Percentiles rank a stretch among this genome's conserved stretches.
Evolutionary conservation across 2,797 vertebrate species (phyloP).

Genomic region (Pangasius larnaudii): DNA sequence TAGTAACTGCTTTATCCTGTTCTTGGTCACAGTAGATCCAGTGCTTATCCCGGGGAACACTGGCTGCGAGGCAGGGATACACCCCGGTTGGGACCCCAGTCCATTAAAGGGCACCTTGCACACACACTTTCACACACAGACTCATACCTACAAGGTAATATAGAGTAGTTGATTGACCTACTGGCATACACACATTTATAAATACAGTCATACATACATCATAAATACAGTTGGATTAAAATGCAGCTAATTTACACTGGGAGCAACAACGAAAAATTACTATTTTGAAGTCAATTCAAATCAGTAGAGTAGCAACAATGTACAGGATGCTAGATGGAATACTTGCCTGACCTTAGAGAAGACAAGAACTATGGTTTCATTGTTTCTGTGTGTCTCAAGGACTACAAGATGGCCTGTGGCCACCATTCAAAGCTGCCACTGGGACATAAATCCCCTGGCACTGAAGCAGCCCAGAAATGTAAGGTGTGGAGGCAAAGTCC

Average conservation of each 20-base stretch:
- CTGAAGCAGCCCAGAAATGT: conserved; percentile 65
- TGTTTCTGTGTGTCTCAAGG: conserved; percentile 14
- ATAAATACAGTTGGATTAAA: background rate
- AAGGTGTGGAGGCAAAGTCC: conserved; percentile 54
- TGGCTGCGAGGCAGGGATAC: background rate
- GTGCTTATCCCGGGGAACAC: background rate
- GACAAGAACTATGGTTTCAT: conserved; percentile 22
- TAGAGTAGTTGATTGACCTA: background rate
- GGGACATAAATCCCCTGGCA: conserved; percentile 68
- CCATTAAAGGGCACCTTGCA: background rate
- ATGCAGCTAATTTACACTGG: background rate
- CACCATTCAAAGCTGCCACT: conserved; percentile 70
- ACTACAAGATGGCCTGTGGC: conserved; percentile 20
- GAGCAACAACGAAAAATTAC: background rate
- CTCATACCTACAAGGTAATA: background rate
- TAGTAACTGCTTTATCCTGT: background rate
- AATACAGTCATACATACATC: background rate
- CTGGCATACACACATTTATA: background rate
- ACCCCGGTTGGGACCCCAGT: background rate
- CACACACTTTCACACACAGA: background rate
- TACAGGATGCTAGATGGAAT: background rate
- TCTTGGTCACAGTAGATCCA: background rate
- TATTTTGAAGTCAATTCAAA: background rate
- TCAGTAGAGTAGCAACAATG: background rate
- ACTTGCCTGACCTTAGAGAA: background rate